Evolutionary conservation across 30 jellyfish, hydroid and myxozoan species (phyloP).

Genomic region (Cassiopea andromeda): DNA sequence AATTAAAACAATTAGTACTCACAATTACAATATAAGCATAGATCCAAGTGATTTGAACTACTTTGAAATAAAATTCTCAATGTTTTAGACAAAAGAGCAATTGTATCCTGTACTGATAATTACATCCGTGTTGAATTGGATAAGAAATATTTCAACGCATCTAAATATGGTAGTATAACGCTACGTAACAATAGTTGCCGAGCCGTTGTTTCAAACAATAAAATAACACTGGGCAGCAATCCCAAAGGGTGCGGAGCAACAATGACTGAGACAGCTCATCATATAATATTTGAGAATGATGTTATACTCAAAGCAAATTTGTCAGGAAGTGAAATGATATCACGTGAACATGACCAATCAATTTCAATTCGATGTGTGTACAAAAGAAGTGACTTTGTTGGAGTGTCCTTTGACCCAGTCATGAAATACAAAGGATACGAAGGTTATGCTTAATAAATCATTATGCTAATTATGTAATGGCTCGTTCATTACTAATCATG

Average conservation of each 20-base stretch:
- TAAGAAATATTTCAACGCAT: conserved; percentile 7
- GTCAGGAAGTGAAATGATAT: not conserved
- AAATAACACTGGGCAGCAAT: conserved; percentile 7
- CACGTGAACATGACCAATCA: conserved; percentile 21
- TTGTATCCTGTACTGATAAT: conserved; percentile 19
- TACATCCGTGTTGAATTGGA: conserved; percentile 16
- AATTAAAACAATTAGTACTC: not conserved
- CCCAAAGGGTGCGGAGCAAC: conserved; percentile 22
- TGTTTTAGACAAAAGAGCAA: conserved; percentile 15
- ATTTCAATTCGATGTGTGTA: not conserved
- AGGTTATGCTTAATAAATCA: not conserved
- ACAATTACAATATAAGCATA: too few species aligned
- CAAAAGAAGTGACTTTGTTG: conserved; percentile 5
- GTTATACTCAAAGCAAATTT: conserved; percentile 14
- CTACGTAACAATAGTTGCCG: conserved; percentile 5
- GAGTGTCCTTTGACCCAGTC: conserved; percentile 19
- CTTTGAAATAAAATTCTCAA: not conserved
- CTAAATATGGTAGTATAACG: conserved; percentile 11
- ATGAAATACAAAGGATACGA: conserved; percentile 9
- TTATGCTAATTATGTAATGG: not conserved
- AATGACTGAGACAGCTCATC: not conserved
- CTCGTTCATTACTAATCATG: not conserved
- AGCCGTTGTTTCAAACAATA: not conserved
- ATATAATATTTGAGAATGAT: conserved; percentile 4
- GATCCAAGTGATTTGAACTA: not conserved